Base-by-base conservation (phyloP, 1,140 invertebrate genomes). In the Zaprionus lachaisei region DNA sequence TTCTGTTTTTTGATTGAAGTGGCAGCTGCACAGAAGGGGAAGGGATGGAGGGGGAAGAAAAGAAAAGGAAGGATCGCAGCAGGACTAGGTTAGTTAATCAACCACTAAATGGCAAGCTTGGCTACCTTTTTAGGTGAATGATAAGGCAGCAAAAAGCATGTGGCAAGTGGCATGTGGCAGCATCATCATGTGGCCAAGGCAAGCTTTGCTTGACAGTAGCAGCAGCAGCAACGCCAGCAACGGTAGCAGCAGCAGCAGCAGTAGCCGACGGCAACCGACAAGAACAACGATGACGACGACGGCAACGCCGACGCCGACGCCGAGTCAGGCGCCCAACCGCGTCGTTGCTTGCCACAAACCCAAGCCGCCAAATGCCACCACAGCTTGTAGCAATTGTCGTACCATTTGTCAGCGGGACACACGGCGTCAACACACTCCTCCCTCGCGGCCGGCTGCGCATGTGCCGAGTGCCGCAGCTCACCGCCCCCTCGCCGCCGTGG, bases 331-430 rank as follows among this genome's bases (percentile, higher is more conserved):
- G 81, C 78, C 78, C 79, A 71, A 79, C 79, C 76, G 76, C 76
- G 72, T 79, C 20, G 72, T 67, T 61, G 72, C 65, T 69, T 69
- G 69, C 79, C 72, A 37, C 74, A 70, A 77, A 66, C 77, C 57
- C 69, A 81, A 71, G 89, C 89, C 84, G 80, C 81, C 77, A 83
- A 91, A 77, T 84, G 89, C 89, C 89, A 91, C 89, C 89, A 85
- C 89, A 91, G 89, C 89, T 84, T 89, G 83, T 91, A 92, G 83
- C 84, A 91, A 85, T 92, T 92, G 91, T 92, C 91, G 89, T 92
- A 92, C 91, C 91, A 92, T 92, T 92, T 92, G 91, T 92, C 91
- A 92, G 86, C 76, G 64, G 76, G 76, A 79, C 71, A 47, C 41
- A 47, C n/a, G 17, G 66, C 66, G 68, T 61, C 54, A 76, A 92